Percentiles rank a stretch among this genome's conserved stretches.
These are phyloP conservation scores for Cephus runcator DNA, from an alignment of 2,888 invertebrate genomes.

Conservation along the genomic window DNA sequence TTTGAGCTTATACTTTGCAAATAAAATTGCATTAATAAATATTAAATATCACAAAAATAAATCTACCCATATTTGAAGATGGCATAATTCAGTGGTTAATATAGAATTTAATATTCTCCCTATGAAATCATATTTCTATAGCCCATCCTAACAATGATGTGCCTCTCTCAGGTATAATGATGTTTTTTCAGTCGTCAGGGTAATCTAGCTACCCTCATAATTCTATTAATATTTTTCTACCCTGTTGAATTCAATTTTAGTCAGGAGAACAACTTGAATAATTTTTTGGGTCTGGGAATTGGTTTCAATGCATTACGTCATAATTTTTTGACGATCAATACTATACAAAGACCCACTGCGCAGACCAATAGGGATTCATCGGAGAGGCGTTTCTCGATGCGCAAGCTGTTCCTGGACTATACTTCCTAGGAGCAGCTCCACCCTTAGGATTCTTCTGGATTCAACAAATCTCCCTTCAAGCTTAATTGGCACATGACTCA, in stretches of 20 bases:
- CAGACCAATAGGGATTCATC: slow-evolving; percentile 55
- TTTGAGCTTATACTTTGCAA: neutral
- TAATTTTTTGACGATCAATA: slow-evolving; percentile 64
- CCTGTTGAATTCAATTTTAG: slow-evolving; percentile 14
- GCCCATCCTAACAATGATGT: slow-evolving; percentile 38
- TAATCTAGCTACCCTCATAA: slow-evolving; percentile 31
- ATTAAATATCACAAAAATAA: neutral
- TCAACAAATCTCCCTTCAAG: slow-evolving; percentile 46
- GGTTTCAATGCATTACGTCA: slow-evolving; percentile 50
- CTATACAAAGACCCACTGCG: slow-evolving; percentile 56
- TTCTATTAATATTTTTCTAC: slow-evolving; percentile 49
- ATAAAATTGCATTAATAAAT: neutral
- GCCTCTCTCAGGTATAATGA: slow-evolving; percentile 37
- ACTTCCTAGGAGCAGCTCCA: slow-evolving; percentile 36
- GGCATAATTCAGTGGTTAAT: neutral
- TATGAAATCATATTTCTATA: slow-evolving; percentile 54
- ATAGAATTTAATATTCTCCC: slow-evolving; percentile 20
- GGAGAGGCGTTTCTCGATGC: slow-evolving; percentile 54
- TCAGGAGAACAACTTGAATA: neutral
- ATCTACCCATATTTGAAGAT: neutral
- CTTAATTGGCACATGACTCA: slow-evolving; percentile 59
- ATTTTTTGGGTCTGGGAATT: slow-evolving; percentile 13
- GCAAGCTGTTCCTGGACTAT: slow-evolving; percentile 47
- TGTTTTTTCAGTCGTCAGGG: slow-evolving; percentile 35
- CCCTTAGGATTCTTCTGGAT: slow-evolving; percentile 39